Conservation (phyloP, 2,888 invertebrate species). For the Pelosia muscerda region DNA sequence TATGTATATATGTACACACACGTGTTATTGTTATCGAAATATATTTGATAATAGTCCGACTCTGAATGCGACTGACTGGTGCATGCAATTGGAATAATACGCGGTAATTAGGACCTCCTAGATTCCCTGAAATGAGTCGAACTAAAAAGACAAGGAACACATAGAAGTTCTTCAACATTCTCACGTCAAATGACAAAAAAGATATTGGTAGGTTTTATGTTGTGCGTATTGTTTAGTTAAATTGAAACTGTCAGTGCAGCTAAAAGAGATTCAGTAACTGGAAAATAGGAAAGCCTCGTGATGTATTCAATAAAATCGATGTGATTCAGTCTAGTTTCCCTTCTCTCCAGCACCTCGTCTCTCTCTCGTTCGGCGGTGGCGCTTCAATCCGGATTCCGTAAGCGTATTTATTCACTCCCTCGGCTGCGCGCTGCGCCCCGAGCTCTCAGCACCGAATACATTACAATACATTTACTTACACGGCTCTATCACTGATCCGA, state of each 20-base stretch:
- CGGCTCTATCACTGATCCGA: background rate
- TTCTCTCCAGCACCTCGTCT: background rate
- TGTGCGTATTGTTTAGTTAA: no score
- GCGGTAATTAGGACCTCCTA: no score
- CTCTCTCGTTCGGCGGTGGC: background rate
- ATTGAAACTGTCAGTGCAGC: background rate
- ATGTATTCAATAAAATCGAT: constrained; percentile 1
- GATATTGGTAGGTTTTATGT: no score
- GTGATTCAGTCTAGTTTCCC: background rate
- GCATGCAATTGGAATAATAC: no score
- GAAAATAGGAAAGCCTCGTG: background rate
- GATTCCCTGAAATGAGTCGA: no score
- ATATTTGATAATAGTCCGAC: background rate
- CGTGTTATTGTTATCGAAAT: background rate
- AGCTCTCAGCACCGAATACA: background rate
- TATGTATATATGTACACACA: no score
- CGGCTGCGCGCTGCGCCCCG: background rate
- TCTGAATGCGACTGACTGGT: no score
- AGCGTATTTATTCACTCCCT: background rate
- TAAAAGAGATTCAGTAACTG: background rate
- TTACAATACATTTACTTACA: constrained; percentile 3
- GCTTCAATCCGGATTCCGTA: background rate
- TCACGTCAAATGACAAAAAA: no score
- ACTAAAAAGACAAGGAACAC: no score
- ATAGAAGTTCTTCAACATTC: no score